Percentiles rank a stretch among this genome's conserved stretches.
phyloP scores from a whole-genome alignment of 2,888 invertebrate species.

The Hemistola chrysoprasaria region DNA sequence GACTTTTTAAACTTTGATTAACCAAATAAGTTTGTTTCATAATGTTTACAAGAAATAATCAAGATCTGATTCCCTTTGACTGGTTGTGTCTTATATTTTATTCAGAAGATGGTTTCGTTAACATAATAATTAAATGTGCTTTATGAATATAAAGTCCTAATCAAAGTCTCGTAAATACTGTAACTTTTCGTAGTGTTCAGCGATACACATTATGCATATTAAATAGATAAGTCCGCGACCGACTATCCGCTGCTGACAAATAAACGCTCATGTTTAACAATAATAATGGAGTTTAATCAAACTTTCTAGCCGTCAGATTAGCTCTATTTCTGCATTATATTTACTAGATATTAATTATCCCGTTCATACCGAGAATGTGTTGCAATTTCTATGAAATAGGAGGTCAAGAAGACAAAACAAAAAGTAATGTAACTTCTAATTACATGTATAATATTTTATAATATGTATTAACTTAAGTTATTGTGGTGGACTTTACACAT shows the following conservation, averaged over 20 bases:
- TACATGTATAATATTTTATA: too few relatives aligned
- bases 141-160: conserved; percentile 78
- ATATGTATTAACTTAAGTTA: too few relatives aligned
- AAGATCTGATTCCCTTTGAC: conserved; percentile 72
- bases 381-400: too few relatives aligned
- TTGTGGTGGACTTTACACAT: too few relatives aligned
- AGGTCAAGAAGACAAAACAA: too few relatives aligned
- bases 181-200: conserved; percentile 72
- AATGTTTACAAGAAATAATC: conserved; percentile 52
- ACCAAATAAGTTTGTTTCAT: conserved; percentile 38
- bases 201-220: conserved; percentile 75
- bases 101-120: conserved; percentile 78
- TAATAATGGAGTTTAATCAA: too few relatives aligned
- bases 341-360: too few relatives aligned
- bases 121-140: conserved; percentile 80
- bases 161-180: conserved; percentile 71
- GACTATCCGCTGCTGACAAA: conserved; percentile 34
- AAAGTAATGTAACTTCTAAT: too few relatives aligned
- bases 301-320: too few relatives aligned
- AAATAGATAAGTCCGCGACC: conserved; percentile 45
- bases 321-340: too few relatives aligned
- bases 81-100: conserved; percentile 72
- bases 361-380: too few relatives aligned
- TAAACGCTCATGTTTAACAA: conserved; percentile 31
- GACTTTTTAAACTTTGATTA: conserved; percentile 40